A percentile compares a stretch with the other conserved stretches of the same genome.
phyloP scores from a whole-genome alignment of 2,797 vertebrate species.

The Falco cherrug region DNA sequence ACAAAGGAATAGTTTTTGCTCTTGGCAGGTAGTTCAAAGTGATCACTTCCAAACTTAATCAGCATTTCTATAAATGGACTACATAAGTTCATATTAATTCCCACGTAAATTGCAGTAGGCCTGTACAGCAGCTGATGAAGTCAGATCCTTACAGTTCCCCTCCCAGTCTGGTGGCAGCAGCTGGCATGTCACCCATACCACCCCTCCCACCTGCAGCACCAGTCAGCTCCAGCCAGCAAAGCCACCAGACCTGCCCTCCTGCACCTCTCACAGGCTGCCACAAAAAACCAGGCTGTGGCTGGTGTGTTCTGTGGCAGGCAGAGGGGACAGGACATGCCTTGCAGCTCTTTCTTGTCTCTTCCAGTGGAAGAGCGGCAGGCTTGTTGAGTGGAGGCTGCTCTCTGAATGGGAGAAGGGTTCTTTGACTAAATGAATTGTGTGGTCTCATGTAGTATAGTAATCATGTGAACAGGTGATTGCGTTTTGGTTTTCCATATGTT shows the following conservation, averaged over 20 bases:
- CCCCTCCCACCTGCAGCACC: not conserved
- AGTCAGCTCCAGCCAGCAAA: not conserved
- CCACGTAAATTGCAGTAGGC: not conserved
- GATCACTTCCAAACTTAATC: not conserved
- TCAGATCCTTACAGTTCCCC: not conserved
- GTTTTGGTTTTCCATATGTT: not conserved
- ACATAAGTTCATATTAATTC: not conserved
- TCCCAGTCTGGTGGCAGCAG: not conserved
- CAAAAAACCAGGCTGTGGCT: not conserved
- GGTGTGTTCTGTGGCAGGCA: not conserved
- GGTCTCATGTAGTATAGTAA: not conserved
- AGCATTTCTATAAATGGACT: constrained; percentile 10
- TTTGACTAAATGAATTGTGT: not conserved
- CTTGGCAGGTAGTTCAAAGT: constrained; percentile 15
- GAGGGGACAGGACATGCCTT: not conserved
- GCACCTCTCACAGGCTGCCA: not conserved
- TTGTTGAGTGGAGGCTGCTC: not conserved
- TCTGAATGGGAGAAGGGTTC: not conserved
- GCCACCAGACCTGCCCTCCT: not conserved
- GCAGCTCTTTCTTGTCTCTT: not conserved
- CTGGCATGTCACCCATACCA: not conserved
- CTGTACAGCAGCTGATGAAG: not conserved
- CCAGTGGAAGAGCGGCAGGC: not conserved
- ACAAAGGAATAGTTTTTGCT: not conserved
- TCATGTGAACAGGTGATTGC: not conserved